Percentiles rank a stretch among this genome's conserved stretches.
These are phyloP conservation scores for Drosophila anceps DNA, from an alignment of 2,888 invertebrate species.

Conservation along the genomic window DNA sequence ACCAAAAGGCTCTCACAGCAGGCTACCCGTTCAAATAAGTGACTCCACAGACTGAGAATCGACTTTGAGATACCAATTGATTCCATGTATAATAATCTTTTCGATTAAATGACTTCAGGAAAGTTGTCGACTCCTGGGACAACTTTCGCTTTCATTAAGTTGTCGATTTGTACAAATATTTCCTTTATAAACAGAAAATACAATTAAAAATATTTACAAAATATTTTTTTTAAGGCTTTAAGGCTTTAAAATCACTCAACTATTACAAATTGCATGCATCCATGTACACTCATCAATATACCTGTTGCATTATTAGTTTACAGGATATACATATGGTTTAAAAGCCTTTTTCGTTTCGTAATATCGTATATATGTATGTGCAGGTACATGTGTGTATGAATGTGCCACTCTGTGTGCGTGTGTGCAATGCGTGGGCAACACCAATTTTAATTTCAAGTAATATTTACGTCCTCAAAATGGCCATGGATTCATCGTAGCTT, in stretches of 20 bases:
- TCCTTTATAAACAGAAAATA: too few species aligned
- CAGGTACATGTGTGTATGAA: not conserved
- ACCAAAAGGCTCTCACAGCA: slow-evolving; percentile 1
- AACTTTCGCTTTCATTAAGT: not conserved
- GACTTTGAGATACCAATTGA: not conserved
- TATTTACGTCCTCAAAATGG: slow-evolving; percentile 68
- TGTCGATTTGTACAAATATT: too few species aligned
- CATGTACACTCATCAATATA: not conserved
- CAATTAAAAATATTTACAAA: too few species aligned
- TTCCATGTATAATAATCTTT: not conserved
- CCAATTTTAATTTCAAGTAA: slow-evolving; percentile 67
- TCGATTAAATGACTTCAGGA: too few species aligned
- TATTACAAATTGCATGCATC: not conserved
- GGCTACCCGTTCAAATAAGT: not conserved
- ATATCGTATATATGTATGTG: slow-evolving; percentile 4
- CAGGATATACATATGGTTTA: slow-evolving; percentile 3
- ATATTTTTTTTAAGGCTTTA: too few species aligned
- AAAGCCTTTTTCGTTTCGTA: slow-evolving; percentile 38
- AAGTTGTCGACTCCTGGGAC: not conserved
- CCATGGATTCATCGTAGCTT: slow-evolving; percentile 40
- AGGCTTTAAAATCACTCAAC: too few species aligned
- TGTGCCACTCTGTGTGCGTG: not conserved
- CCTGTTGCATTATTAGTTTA: not conserved
- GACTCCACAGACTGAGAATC: too few species aligned
- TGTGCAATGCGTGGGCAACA: slow-evolving; percentile 28